Evolutionary conservation across 2,888 invertebrate species (phyloP).

Genomic region (Andrena fulva): DNA sequence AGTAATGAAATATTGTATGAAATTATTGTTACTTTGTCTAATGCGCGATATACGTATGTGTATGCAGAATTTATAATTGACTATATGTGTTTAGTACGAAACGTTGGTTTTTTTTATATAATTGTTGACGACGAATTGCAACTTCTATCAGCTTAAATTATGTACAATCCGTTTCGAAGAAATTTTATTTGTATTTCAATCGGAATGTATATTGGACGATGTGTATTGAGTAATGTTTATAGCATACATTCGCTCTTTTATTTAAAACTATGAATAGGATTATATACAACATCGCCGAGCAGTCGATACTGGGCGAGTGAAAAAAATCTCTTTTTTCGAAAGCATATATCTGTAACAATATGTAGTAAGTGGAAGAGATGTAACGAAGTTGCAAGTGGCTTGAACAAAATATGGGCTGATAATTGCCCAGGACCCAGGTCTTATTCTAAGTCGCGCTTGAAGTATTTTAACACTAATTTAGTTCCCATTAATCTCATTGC

Average conservation of each 20-base stretch:
- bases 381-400: too few species aligned
- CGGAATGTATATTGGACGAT: neutral
- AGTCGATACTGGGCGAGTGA: too few species aligned
- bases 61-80: constrained; percentile 25
- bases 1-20: constrained; percentile 12
- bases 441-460: too few species aligned
- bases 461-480: too few species aligned
- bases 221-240: neutral
- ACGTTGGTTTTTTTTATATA: constrained; percentile 26
- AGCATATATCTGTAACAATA: too few species aligned
- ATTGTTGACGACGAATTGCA: constrained; percentile 6
- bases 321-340: too few species aligned
- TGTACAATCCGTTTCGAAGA: constrained; percentile 4
- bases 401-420: too few species aligned
- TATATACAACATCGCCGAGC: too few species aligned
- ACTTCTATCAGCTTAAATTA: constrained; percentile 1
- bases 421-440: too few species aligned
- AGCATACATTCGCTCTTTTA: neutral
- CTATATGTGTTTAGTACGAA: constrained; percentile 10
- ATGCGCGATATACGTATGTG: constrained; percentile 25
- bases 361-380: too few species aligned
- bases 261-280: too few species aligned
- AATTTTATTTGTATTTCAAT: neutral
- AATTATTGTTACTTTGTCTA: constrained; percentile 21
- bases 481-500: too few species aligned